Evolutionary conservation across 2,797 vertebrate species (phyloP).

Genomic region (Paguma larvata): DNA sequence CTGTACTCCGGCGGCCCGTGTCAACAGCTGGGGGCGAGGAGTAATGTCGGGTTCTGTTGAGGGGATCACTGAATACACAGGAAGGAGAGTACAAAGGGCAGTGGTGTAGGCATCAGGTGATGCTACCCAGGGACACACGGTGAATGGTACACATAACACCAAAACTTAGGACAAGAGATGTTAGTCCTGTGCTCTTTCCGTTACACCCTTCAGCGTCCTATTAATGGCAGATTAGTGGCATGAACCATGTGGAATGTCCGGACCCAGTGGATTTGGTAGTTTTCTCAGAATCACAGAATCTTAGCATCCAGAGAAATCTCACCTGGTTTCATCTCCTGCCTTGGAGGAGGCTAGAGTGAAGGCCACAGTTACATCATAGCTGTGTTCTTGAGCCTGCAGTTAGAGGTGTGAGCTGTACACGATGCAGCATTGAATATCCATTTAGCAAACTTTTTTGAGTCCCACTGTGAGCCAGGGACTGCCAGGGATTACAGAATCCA

Average conservation of each 20-base stretch:
- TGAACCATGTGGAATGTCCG: neutral
- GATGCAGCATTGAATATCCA: neutral
- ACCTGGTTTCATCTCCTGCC: neutral
- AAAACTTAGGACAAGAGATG: neutral
- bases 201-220: neutral
- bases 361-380: neutral
- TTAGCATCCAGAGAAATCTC: neutral
- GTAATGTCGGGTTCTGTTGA: neutral
- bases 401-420: neutral
- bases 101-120: neutral
- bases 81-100: neutral
- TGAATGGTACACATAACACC: neutral
- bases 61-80: neutral
- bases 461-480: neutral
- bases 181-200: neutral
- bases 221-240: neutral
- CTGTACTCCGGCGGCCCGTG: neutral
- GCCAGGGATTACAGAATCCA: neutral
- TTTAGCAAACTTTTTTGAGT: neutral
- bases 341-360: neutral
- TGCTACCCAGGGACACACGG: neutral
- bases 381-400: neutral
- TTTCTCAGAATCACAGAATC: constrained; percentile 29
- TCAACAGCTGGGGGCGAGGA: neutral
- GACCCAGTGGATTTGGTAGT: neutral